These are phyloP conservation scores for Rana temporaria DNA, from an alignment of 2,113 vertebrate genomes.

Conservation along the genomic window DNA sequence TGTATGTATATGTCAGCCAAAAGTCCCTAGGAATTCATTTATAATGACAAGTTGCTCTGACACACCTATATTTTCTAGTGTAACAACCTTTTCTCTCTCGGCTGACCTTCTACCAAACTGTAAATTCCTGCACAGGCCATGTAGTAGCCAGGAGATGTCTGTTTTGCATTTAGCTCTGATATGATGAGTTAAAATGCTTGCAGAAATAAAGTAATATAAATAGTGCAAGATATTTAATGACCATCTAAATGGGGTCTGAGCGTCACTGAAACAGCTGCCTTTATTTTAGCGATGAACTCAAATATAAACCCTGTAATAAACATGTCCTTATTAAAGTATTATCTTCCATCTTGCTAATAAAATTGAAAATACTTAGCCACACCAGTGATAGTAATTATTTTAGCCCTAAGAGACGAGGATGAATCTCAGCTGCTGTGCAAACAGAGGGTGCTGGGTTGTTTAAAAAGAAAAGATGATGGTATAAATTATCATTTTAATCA, in stretches of 20 bases:
- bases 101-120: constrained; percentile 9
- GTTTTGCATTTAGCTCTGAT: constrained; percentile 21
- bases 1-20: constrained; percentile 38
- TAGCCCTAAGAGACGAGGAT: background rate
- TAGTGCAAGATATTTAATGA: constrained; percentile 29
- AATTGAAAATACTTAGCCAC: background rate
- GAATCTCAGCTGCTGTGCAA: background rate
- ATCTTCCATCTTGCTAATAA: background rate
- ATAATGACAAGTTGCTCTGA: constrained; percentile 21
- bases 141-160: constrained; percentile 19
- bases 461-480: no score
- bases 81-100: constrained; percentile 17
- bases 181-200: background rate
- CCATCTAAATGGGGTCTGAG: background rate
- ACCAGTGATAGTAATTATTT: background rate
- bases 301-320: constrained; percentile 18
- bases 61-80: constrained; percentile 36
- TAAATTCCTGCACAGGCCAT: background rate
- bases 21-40: constrained; percentile 42
- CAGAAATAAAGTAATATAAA: constrained; percentile 16
- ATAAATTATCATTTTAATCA: no score
- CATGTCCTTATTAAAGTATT: background rate
- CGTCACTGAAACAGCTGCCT: constrained; percentile 34
- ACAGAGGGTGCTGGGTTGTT: no score
- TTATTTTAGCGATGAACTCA: constrained; percentile 26